Conservation (phyloP, 2,797 vertebrate species). For the Propithecus deckenii region DNA sequence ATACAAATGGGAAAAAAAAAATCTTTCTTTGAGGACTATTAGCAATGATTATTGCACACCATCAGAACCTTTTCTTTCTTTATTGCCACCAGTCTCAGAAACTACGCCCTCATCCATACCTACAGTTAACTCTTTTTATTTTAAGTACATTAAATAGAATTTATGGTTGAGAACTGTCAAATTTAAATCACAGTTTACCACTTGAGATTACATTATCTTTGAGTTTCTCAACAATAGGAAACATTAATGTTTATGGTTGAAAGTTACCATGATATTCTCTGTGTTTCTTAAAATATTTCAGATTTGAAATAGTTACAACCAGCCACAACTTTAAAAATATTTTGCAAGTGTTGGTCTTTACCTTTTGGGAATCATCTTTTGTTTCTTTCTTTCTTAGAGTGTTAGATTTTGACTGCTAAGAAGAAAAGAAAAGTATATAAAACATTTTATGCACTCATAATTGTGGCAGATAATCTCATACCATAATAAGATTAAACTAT, state of each 20-base stretch:
- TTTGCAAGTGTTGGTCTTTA: constrained; percentile 49
- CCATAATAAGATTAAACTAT: background rate
- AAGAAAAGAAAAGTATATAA: constrained; percentile 49
- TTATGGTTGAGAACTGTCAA: background rate
- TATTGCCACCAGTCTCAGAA: background rate
- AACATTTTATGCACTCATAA: constrained; percentile 35
- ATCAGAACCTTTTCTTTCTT: background rate
- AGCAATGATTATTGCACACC: background rate
- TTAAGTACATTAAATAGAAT: background rate
- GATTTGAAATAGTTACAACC: background rate
- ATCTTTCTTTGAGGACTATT: background rate
- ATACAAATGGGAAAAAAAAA: background rate
- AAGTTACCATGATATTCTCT: background rate
- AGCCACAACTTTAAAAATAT: background rate
- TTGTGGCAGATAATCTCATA: background rate
- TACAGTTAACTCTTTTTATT: background rate
- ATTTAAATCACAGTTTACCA: background rate
- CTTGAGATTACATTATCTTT: background rate
- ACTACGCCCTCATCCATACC: background rate
- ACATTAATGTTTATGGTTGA: background rate
- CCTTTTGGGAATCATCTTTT: constrained; percentile 62
- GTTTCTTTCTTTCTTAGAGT: constrained; percentile 62
- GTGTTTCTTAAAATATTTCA: background rate
- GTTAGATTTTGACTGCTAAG: constrained; percentile 82
- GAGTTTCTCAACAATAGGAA: background rate